These are phyloP conservation scores for Phengaris arion DNA, from an alignment of 2,888 invertebrate species.

Conservation along the genomic window DNA sequence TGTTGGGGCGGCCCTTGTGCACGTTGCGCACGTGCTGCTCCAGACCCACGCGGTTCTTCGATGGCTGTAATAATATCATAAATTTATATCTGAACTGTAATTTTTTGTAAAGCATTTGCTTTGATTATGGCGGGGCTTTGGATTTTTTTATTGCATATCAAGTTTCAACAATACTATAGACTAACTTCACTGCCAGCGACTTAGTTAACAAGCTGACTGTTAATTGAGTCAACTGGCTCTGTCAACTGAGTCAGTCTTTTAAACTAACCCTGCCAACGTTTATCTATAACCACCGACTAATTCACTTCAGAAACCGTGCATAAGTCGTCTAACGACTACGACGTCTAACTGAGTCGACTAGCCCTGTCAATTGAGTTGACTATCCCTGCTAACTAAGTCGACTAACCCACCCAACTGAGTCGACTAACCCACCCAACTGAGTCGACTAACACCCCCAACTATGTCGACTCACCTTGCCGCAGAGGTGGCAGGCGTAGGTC, in stretches of 20 bases:
- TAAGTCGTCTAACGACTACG: no score
- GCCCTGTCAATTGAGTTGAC: no score
- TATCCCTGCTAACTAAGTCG: background rate
- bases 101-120: no score
- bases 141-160: no score
- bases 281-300: no score
- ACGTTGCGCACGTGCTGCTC: slow-evolving; percentile 70
- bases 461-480: slow-evolving; percentile 54
- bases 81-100: background rate
- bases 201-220: background rate
- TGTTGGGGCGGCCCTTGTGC: slow-evolving; percentile 62
- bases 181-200: no score
- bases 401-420: slow-evolving; percentile 51
- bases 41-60: slow-evolving; percentile 64
- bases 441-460: background rate
- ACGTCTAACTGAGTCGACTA: background rate
- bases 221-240: slow-evolving; percentile 50
- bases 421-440: no score
- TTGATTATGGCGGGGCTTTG: no score
- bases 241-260: slow-evolving; percentile 18
- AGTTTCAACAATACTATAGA: no score
- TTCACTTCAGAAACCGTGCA: no score
- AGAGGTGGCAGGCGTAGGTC: slow-evolving; percentile 62
- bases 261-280: no score
- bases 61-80: slow-evolving; percentile 48